Evolutionary conservation across 2,113 vertebrate species (phyloP).

Genomic region (Notechis scutatus): DNA sequence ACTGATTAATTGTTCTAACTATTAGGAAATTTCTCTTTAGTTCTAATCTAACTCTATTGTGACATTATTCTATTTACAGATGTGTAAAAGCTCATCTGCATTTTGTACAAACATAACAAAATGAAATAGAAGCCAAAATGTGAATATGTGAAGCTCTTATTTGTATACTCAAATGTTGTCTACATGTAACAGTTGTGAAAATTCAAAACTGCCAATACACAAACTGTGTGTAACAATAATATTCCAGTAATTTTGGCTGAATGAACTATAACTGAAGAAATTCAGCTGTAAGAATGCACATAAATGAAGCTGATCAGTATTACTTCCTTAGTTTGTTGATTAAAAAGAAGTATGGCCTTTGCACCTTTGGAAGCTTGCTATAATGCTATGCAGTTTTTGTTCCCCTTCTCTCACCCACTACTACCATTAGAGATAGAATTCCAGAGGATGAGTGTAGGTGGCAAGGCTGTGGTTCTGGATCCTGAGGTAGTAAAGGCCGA

Average conservation of each 20-base stretch:
- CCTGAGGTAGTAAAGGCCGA: not conserved
- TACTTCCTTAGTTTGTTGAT: not conserved
- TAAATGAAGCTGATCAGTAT: not conserved
- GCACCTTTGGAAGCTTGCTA: not conserved
- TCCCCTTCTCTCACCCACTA: not conserved
- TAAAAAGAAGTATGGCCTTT: not conserved
- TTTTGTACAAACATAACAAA: not conserved
- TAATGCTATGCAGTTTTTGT: not conserved
- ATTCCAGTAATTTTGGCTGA: not conserved
- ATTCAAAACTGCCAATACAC: not conserved
- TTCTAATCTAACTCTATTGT: not conserved
- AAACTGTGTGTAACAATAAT: not conserved
- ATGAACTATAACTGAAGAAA: not conserved
- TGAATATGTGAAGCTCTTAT: not conserved
- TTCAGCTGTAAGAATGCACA: not conserved
- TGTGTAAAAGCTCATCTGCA: not conserved
- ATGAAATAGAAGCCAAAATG: not conserved
- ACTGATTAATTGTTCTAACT: too few species aligned
- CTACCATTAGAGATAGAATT: not conserved
- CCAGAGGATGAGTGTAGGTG: not conserved
- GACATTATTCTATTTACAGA: not conserved
- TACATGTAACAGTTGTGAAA: not conserved
- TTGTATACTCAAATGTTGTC: not conserved
- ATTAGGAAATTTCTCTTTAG: too few species aligned
- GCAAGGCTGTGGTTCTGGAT: not conserved